Percentiles rank a stretch among this genome's conserved stretches.
Evolutionary conservation across 2,113 vertebrate genomes (phyloP).

Genomic region (Nematolebias whitei): DNA sequence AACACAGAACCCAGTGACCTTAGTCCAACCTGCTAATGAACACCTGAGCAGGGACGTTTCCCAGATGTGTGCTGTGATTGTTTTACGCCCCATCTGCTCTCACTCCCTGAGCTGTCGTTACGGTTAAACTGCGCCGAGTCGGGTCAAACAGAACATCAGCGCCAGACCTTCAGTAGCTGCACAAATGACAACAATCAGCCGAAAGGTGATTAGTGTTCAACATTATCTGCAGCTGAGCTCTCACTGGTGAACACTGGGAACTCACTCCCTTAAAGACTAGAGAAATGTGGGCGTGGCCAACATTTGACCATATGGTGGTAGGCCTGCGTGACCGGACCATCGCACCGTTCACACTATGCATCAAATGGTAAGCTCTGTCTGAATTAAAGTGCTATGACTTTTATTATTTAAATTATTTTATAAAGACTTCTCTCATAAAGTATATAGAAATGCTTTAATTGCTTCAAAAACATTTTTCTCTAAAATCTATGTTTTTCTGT

Average conservation of each 20-base stretch:
- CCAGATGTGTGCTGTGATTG: slow-evolving; percentile 38
- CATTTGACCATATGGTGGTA: not conserved
- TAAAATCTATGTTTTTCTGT: no score
- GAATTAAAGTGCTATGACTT: no score
- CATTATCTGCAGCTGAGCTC: not conserved
- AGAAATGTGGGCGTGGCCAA: not conserved
- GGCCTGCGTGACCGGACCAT: no score
- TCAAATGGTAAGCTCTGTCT: no score
- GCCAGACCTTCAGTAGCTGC: slow-evolving; percentile 3
- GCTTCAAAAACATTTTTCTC: no score
- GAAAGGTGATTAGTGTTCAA: not conserved
- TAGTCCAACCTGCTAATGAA: slow-evolving; percentile 16
- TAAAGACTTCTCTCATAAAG: no score
- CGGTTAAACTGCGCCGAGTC: slow-evolving; percentile 27
- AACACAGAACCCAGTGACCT: not conserved
- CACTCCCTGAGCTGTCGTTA: slow-evolving; percentile 37
- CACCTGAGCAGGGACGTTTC: slow-evolving; percentile 13
- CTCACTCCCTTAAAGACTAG: not conserved
- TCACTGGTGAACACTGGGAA: not conserved
- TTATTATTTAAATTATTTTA: no score
- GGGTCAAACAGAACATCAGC: slow-evolving; percentile 57
- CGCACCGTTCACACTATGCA: no score
- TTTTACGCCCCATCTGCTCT: slow-evolving; percentile 61
- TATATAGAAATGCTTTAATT: no score
- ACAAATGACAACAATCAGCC: not conserved